Conservation (phyloP, 2,113 vertebrate genomes). For the Tetrax tetrax region DNA sequence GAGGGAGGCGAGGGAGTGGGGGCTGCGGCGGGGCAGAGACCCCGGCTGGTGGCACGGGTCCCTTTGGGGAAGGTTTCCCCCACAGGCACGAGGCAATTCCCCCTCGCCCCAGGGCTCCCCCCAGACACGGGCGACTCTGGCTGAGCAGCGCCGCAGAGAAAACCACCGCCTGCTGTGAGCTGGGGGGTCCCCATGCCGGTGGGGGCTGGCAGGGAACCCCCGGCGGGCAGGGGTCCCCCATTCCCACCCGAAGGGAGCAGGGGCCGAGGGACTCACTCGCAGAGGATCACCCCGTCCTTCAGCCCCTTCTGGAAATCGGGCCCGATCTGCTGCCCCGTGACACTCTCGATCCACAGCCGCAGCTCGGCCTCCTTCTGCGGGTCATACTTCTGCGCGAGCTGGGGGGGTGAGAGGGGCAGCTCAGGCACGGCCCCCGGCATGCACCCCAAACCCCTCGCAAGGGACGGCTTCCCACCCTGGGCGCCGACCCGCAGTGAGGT, state of each 20-base stretch:
- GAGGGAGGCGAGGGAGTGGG: neutral
- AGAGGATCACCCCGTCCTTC: slow-evolving; percentile 87
- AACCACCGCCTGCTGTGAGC: neutral
- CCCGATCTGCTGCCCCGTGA: slow-evolving; percentile 83
- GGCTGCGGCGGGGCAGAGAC: neutral
- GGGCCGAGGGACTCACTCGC: slow-evolving; percentile 82
- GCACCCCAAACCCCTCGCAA: neutral
- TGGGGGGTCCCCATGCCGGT: accelerated
- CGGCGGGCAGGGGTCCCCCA: neutral
- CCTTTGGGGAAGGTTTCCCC: neutral
- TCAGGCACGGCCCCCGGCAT: accelerated
- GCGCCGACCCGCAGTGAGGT: accelerated
- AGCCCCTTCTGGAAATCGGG: slow-evolving; percentile 93
- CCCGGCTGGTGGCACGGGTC: accelerated
- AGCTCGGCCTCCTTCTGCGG: slow-evolving; percentile 89
- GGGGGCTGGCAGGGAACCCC: neutral
- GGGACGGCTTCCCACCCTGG: neutral
- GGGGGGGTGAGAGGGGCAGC: neutral
- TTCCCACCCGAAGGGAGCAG: neutral
- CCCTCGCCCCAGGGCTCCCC: neutral
- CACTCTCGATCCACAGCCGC: slow-evolving; percentile 87
- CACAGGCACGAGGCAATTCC: accelerated
- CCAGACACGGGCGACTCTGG: neutral
- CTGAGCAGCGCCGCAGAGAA: neutral
- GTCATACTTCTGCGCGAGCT: slow-evolving; percentile 95